Percentiles rank a stretch among this genome's conserved stretches.
Evolutionary conservation across 2,113 vertebrate species (phyloP).

Genomic region (Brachypodius melanocephalos): DNA sequence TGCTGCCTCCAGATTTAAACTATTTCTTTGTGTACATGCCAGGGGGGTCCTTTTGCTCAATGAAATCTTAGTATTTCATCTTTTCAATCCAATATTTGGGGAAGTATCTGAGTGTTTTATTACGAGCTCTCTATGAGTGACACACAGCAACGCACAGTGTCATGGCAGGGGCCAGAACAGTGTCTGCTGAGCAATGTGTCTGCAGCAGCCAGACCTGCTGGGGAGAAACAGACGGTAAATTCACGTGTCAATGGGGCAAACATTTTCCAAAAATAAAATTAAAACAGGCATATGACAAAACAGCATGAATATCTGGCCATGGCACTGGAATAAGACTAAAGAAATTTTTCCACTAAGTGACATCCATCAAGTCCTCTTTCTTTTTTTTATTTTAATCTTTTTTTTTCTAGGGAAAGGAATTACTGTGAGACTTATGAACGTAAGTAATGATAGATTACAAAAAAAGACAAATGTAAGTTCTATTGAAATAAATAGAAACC

Average conservation of each 20-base stretch:
- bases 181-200: not conserved
- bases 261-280: not conserved
- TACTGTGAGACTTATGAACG: not conserved
- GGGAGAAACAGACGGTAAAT: not conserved
- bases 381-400: too few species aligned
- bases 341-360: not conserved
- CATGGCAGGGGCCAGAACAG: not conserved
- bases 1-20: not conserved
- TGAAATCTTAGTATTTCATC: not conserved
- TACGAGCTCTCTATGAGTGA: fast-evolving
- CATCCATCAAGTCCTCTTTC: not conserved
- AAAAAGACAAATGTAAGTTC: not conserved
- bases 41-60: not conserved
- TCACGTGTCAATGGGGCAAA: not conserved
- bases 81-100: not conserved
- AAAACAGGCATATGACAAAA: not conserved
- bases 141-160: not conserved
- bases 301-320: not conserved
- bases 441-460: not conserved
- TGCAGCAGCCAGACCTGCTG: not conserved
- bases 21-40: not conserved
- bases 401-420: not conserved
- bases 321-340: not conserved
- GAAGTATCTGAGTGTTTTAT: not conserved
- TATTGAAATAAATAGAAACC: not conserved